Base-by-base conservation (phyloP, 1,140 invertebrate species). In the Macrocentrus cingulum region DNA sequence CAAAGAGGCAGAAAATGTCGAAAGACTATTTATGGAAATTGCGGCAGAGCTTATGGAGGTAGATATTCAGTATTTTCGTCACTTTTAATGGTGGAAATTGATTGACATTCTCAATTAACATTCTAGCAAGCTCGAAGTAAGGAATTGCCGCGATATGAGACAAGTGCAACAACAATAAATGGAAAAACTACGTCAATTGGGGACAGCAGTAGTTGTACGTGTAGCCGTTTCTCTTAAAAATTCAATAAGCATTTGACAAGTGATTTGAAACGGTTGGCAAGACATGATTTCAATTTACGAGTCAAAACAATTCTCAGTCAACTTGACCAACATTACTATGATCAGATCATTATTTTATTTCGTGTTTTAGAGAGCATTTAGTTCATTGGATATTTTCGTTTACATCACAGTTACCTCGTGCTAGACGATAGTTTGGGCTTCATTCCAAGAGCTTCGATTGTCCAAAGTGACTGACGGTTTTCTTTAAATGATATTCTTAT, bases 1-100 rank as follows among this genome's bases (percentile, higher is more conserved):
- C 9, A 98, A 98, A 81, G 94, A 98, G 80, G 93, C 95, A 23
- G 94, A 96, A 67, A 98, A 98, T 83, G 96, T 99, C 22, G 96
- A 99, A 79, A 88, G 92, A 79, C 81, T 98, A 50, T 98, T 98
- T 80, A 90, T 94, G 85, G 93, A 97, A 78, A 97, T 98, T 68
- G 95, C 95, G 54, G 90, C 92, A 37, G 92, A 94, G 80, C 81
- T 95, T 16, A 94, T 94, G 85, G 91, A 94, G 85, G 83, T 89
- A 83, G 79, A 7, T n/a, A 8, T 15, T 5, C 23, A 16, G 39
- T 23, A 51, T 49, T 60, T 56, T 6, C 34, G 45, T 39, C 7
- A 3, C 19, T 44, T 45, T 16, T 45, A 29, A 44, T n/a, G n/a
- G n/a, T n/a, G n/a, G 13, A 49, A 39, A 13, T 29, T 20, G 16